phyloP scores from a whole-genome alignment of 2,888 invertebrate genomes.

The Aricia artaxerxes region DNA sequence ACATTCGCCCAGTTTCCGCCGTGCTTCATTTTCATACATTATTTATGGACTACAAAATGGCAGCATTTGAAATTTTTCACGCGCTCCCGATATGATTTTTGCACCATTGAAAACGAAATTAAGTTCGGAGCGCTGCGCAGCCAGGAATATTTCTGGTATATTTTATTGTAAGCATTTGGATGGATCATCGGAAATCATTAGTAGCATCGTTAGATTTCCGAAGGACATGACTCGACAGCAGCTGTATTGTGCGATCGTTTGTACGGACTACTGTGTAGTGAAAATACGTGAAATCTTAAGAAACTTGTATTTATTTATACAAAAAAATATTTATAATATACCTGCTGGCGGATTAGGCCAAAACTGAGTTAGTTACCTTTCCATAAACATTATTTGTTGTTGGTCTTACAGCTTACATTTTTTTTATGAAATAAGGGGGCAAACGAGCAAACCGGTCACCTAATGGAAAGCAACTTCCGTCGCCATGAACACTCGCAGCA shows the following conservation, averaged over 20 bases:
- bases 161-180: not conserved
- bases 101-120: slow-evolving; percentile 20
- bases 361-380: too few species aligned
- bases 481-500: too few species aligned
- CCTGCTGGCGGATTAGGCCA: too few species aligned
- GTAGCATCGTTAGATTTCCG: not conserved
- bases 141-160: not conserved
- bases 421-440: too few species aligned
- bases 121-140: not conserved
- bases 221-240: not conserved
- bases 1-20: slow-evolving; percentile 29
- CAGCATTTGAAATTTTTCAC: slow-evolving; percentile 29
- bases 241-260: not conserved
- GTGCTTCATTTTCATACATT: slow-evolving; percentile 29
- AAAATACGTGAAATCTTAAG: not conserved
- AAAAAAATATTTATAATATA: too few species aligned
- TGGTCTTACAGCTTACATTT: too few species aligned
- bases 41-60: slow-evolving; percentile 30
- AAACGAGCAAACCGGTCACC: too few species aligned
- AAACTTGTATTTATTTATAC: too few species aligned
- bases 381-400: too few species aligned
- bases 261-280: not conserved
- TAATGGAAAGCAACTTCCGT: too few species aligned
- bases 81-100: slow-evolving; percentile 21
- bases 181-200: slow-evolving; percentile 13